Percentiles rank a stretch among this genome's conserved stretches.
Evolutionary conservation across 2,797 vertebrate species (phyloP).

Genomic region (Falco naumanni): DNA sequence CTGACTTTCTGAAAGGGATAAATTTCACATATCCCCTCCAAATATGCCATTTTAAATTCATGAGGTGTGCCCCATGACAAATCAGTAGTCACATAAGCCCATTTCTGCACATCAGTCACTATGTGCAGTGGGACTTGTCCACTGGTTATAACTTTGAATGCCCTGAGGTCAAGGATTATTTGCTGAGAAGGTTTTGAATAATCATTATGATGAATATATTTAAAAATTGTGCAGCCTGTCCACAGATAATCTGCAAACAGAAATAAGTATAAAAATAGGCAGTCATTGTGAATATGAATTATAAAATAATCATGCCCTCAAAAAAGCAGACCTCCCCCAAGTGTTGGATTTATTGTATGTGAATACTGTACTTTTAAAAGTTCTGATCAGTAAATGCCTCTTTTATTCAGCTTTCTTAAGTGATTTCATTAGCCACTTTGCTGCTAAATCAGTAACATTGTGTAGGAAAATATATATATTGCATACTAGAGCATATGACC

Average conservation of each 20-base stretch:
- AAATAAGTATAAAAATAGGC: neutral
- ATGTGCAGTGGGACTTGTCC: neutral
- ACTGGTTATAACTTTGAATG: neutral
- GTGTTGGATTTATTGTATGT: neutral
- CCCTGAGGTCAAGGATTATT: neutral
- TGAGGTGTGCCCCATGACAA: neutral
- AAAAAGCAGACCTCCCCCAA: neutral
- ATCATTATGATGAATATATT: neutral
- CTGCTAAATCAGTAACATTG: neutral
- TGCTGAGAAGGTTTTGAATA: neutral
- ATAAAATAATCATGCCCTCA: neutral
- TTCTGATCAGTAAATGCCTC: neutral
- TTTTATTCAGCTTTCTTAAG: neutral
- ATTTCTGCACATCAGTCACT: neutral
- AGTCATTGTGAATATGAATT: neutral
- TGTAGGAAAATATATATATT: neutral
- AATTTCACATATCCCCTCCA: neutral
- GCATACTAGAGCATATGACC: neutral
- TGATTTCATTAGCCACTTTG: neutral
- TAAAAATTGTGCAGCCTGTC: neutral
- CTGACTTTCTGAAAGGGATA: neutral
- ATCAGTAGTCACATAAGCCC: neutral
- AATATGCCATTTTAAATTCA: neutral
- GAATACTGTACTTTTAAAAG: neutral
- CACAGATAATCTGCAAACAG: neutral